A percentile compares a stretch with the other conserved stretches of the same genome.
These are phyloP conservation scores for Siniperca chuatsi DNA, from an alignment of 2,113 vertebrate genomes.

Conservation along the genomic window DNA sequence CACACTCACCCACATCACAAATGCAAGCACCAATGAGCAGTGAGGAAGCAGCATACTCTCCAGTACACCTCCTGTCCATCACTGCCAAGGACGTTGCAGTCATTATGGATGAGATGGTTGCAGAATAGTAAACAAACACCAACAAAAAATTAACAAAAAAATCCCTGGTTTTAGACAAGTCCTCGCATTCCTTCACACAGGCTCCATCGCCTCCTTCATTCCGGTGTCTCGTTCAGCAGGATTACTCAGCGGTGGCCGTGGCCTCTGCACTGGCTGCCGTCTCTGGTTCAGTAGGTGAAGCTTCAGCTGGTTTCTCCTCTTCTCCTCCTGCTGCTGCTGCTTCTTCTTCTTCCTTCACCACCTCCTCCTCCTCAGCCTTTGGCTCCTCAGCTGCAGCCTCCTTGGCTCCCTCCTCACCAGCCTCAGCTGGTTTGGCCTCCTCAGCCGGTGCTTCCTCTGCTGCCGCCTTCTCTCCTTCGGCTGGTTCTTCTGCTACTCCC, in stretches of 20 bases:
- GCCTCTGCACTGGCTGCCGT: slow-evolving; percentile 89
- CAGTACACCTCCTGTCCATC: slow-evolving; percentile 66
- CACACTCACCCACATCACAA: slow-evolving; percentile 73
- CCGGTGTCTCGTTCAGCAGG: slow-evolving; percentile 65
- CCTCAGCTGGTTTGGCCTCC: slow-evolving; percentile 70
- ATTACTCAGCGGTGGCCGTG: slow-evolving; percentile 85
- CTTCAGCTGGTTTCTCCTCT: slow-evolving; percentile 85
- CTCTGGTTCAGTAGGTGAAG: slow-evolving; percentile 81
- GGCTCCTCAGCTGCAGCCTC: slow-evolving; percentile 67
- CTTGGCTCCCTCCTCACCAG: slow-evolving; percentile 64
- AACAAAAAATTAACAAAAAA: slow-evolving; percentile 60
- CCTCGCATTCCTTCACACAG: slow-evolving; percentile 94
- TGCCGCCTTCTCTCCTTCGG: slow-evolving; percentile 71
- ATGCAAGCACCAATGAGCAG: slow-evolving; percentile 77
- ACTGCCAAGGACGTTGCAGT: slow-evolving; percentile 76
- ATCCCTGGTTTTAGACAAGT: slow-evolving; percentile 93
- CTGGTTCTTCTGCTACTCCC: slow-evolving; percentile 75
- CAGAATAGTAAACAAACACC: slow-evolving; percentile 77
- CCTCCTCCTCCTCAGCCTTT: slow-evolving; percentile 79
- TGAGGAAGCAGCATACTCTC: slow-evolving; percentile 67
- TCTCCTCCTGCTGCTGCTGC: slow-evolving; percentile 42
- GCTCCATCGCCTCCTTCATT: slow-evolving; percentile 76
- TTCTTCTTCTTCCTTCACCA: slow-evolving; percentile 73
- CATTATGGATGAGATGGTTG: slow-evolving; percentile 80
- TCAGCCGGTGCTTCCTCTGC: slow-evolving; percentile 63